Evolutionary conservation across 64 coral and sea anemone genomes (phyloP), one percentile per base, ranked within the genome.

Genomic region (Pocillopora damicornis): DNA sequence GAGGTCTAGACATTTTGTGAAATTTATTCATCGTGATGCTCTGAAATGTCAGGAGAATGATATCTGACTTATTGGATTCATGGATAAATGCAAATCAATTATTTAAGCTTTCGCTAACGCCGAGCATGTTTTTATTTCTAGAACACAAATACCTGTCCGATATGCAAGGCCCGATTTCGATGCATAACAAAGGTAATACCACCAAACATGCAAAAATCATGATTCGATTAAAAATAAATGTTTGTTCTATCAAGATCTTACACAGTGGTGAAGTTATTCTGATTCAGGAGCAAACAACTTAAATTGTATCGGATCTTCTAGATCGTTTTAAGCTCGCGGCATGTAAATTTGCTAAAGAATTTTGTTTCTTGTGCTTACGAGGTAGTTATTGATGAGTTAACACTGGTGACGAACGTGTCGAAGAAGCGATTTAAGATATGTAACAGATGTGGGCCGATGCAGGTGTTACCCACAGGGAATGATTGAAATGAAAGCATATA

Each of bases 131-230:
- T 57, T 87, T 61, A 76, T 83, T 83, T 65, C 9, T 88, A 99
- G 97, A 99, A 95, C 75, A 99, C 97, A 76, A 99, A 99, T 87
- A 99, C 90, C 15, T 99, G 97, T 37, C 97, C 97, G 4, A 91
- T 99, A 58, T 99, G 97, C 86, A 99, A 99, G 69, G 75, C 88
- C 26, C 92, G 90, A 90, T 99, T 99, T 83, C 93, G 97, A 60
- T 92, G 90, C 73, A 95, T 99, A 82, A 90, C 97, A 79, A 99
- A 99, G 97, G 97, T 99, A 99, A 76, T 38, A 7, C 64, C 58
- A 60, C 16, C 9, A 10, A 9, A 85, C 56, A 37, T 79, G 34
- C 63, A 86, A 77, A 76, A 76, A 57, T 57, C 15, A 42, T 73
- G 78, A 75, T 59, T 65, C 57, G 56, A 63, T 76, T 73, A 61